Percentiles rank a stretch among this genome's conserved stretches.
phyloP scores from a whole-genome alignment of 2,797 vertebrate genomes.

The Phrynocephalus guinanensis region DNA sequence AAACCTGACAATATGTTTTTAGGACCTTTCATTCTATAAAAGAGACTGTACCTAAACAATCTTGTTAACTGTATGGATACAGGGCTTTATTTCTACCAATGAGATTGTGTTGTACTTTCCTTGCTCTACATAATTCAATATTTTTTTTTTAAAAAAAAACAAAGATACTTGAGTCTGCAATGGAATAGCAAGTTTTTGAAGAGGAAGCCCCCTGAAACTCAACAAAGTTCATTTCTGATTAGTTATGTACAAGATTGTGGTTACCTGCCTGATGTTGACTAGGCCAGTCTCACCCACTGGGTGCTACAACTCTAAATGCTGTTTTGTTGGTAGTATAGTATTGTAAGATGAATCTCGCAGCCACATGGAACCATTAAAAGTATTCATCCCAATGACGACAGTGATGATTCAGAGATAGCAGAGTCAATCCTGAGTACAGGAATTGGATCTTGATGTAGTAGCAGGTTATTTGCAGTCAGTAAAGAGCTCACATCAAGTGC shows the following conservation, averaged over 20 bases:
- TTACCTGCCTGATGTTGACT: neutral
- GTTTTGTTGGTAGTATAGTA: neutral
- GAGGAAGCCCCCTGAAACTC: neutral
- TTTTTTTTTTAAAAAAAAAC: neutral
- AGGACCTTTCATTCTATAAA: neutral
- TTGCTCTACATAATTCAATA: neutral
- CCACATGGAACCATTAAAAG: neutral
- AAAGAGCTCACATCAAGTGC: too few relatives aligned
- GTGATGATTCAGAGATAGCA: neutral
- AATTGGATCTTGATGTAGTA: too few relatives aligned
- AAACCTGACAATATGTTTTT: constrained; percentile 10
- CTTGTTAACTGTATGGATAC: neutral
- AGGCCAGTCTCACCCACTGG: neutral
- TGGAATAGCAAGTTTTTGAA: neutral
- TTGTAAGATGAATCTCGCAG: neutral
- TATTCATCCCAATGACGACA: neutral
- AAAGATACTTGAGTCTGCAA: neutral
- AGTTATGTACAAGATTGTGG: neutral
- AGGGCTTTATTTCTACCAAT: neutral
- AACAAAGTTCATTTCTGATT: neutral
- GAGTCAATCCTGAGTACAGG: neutral
- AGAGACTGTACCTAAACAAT: neutral
- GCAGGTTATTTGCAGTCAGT: too few relatives aligned
- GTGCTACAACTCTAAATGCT: neutral
- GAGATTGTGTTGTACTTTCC: neutral